Conservation (phyloP, 2,113 vertebrate genomes). For the Casuarius casuarius region DNA sequence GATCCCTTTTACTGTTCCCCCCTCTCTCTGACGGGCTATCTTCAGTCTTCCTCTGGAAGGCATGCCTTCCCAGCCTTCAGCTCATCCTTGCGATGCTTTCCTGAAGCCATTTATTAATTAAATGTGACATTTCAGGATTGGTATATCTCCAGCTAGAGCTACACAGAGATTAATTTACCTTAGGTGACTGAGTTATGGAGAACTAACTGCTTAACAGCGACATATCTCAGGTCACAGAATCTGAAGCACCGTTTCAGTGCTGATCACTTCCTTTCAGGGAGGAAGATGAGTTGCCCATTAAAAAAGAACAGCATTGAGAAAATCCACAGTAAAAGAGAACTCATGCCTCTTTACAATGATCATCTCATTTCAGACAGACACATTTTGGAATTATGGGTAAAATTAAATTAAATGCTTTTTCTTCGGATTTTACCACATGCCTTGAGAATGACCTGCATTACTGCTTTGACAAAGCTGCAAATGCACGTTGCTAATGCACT, state of each 20-base stretch:
- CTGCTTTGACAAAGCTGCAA: neutral
- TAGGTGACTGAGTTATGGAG: neutral
- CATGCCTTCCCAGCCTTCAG: neutral
- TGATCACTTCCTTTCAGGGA: neutral
- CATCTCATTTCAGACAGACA: neutral
- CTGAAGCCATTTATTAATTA: neutral
- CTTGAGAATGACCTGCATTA: neutral
- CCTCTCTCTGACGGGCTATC: neutral
- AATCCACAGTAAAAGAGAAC: neutral
- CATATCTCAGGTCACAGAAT: neutral
- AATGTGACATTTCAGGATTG: neutral
- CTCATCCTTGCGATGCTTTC: neutral
- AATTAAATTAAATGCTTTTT: neutral
- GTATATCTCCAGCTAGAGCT: neutral
- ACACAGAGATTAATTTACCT: neutral
- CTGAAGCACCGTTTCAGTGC: neutral
- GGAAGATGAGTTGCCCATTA: neutral
- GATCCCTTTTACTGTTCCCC: neutral
- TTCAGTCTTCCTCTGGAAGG: neutral
- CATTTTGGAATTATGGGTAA: neutral
- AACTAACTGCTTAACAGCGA: neutral
- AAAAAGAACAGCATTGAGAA: neutral
- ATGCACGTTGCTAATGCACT: neutral
- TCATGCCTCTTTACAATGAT: neutral
- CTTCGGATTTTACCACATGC: neutral